Conservation (phyloP, 1,140 invertebrate species). For the Mamestra configurata region DNA sequence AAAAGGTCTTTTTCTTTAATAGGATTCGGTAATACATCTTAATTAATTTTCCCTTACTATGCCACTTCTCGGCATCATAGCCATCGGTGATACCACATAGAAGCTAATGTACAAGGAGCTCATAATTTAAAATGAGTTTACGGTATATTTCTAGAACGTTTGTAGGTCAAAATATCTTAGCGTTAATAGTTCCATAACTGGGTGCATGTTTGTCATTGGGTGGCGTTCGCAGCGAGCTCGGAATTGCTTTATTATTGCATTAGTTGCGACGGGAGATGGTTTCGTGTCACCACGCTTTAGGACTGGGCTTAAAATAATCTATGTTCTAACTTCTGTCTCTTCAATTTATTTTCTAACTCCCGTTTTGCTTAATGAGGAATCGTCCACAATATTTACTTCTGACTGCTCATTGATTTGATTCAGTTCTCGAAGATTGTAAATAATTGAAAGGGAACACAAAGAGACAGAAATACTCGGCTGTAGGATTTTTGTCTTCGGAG, state of each 20-base stretch:
- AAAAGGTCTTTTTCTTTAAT: no score
- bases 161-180: conserved; percentile 35
- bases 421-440: no score
- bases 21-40: no score
- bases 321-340: background rate
- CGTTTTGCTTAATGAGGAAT: background rate
- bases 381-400: no score
- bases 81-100: no score
- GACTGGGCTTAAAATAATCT: conserved; percentile 8
- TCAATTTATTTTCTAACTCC: background rate
- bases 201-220: conserved; percentile 41
- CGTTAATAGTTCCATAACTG: conserved; percentile 23
- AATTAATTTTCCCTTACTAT: no score
- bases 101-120: no score
- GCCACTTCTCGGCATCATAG: no score
- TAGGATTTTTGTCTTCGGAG: no score
- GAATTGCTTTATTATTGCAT: conserved; percentile 82
- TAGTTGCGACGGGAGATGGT: conserved; percentile 60
- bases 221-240: conserved; percentile 55
- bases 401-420: no score
- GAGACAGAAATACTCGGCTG: no score
- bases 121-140: background rate
- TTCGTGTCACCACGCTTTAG: conserved; percentile 39
- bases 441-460: no score
- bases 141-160: background rate